Evolutionary conservation across 2,797 vertebrate species (phyloP).

Genomic region (Danio jaintianensis): DNA sequence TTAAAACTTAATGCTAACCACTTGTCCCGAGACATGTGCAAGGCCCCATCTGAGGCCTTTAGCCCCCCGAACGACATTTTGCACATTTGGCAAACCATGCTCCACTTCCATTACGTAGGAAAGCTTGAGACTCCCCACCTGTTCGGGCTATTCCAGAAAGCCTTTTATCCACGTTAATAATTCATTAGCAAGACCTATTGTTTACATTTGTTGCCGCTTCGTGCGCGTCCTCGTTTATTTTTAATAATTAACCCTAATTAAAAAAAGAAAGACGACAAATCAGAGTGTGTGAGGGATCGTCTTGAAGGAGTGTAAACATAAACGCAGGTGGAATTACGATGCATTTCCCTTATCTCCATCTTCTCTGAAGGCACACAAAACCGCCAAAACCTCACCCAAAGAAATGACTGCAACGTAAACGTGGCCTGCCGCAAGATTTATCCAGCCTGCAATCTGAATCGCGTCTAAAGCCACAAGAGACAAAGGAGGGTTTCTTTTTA

Average conservation of each 20-base stretch:
- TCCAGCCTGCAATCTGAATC: conserved; percentile 35
- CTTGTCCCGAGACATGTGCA: conserved; percentile 51
- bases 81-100: conserved; percentile 65
- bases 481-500: conserved; percentile 29
- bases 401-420: conserved; percentile 42
- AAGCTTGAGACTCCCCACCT: conserved; percentile 59
- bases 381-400: conserved; percentile 31
- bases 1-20: conserved; percentile 74
- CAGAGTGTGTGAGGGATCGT: conserved; percentile 1
- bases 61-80: conserved; percentile 62
- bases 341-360: conserved; percentile 18
- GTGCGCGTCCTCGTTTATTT: conserved; percentile 61
- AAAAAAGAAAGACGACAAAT: conserved; percentile 45
- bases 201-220: conserved; percentile 66
- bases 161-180: conserved; percentile 78
- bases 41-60: conserved; percentile 38
- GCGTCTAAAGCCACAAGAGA: conserved; percentile 25
- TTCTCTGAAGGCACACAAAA: conserved; percentile 25
- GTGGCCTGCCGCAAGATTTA: conserved; percentile 40
- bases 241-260: conserved; percentile 71
- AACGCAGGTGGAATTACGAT: neutral
- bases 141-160: conserved; percentile 69
- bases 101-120: conserved; percentile 53
- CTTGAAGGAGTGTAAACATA: neutral
- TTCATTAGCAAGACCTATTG: conserved; percentile 63